Conservation (phyloP, 2,888 invertebrate species). For the Callyntrura sp. region DNA sequence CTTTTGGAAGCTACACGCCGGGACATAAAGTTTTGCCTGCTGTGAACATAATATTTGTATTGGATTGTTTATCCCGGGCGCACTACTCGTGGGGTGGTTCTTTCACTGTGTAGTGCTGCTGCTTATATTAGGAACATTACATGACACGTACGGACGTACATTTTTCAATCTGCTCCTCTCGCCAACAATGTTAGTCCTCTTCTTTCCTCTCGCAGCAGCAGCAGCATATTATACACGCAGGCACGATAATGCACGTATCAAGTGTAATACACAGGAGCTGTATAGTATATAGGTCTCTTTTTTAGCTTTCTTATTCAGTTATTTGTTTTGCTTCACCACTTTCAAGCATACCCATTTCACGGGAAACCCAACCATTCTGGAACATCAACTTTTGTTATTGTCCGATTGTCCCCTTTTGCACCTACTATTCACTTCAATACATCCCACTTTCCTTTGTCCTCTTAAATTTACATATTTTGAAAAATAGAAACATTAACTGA, state of each 20-base stretch:
- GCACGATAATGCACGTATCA: background rate
- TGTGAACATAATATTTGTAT: slow-evolving; percentile 1
- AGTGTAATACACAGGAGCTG: background rate
- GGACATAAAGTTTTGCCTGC: background rate
- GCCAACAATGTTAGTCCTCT: background rate
- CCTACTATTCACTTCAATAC: background rate
- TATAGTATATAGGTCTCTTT: slow-evolving; percentile 8
- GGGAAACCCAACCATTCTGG: slow-evolving; percentile 3
- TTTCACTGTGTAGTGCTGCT: background rate
- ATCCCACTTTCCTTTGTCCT: background rate
- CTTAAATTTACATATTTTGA: background rate
- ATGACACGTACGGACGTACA: background rate
- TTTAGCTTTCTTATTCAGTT: slow-evolving; percentile 3
- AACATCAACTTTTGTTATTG: slow-evolving; percentile 35
- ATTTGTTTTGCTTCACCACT: background rate
- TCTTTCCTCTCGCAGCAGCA: background rate
- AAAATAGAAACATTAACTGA: background rate
- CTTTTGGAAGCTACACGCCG: background rate
- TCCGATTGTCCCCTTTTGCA: background rate
- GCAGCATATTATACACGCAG: background rate
- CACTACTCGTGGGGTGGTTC: background rate
- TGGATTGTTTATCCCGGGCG: background rate
- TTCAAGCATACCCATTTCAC: slow-evolving; percentile 18
- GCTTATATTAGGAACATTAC: slow-evolving; percentile 5
- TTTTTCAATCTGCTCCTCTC: slow-evolving; percentile 17